Evolutionary conservation across 2,113 vertebrate species (phyloP), one percentile per base, ranked within the genome.

Genomic region (Desmodus rotundus): DNA sequence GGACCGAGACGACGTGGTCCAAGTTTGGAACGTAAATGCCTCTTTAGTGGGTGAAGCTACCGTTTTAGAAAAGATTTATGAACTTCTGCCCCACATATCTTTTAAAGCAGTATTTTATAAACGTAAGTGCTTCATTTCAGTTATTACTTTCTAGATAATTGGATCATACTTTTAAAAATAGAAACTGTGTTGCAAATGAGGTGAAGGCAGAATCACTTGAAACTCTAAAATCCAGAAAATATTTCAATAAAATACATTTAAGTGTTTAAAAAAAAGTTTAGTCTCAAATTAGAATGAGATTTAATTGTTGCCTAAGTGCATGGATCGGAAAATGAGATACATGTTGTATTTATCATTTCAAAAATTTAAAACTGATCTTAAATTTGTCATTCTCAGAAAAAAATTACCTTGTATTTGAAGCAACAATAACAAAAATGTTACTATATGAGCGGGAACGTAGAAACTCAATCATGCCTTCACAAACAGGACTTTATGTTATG

Each of bases 31-130:
- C n/a, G 98, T 99, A 97, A 99, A 99, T 5, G 99, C 99, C 31
- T 99, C 98, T 14, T 98, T 98, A 96, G 99, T 99, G 67, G 99
- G 97, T 0, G 99, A 99, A 98, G 99, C 99, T 1, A 99, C 99
- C 12, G 97, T 99, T 97, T 94, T 99, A 97, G 99, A 99, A 91
- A 99, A 99, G 97, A 99, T 99, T 96, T 98, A 99, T 19, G 98
- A 99, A 96, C 99, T 99, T 94, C 99, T 99, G 95, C 99, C 99
- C 88, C 98, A 99, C 90, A 99, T 98, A 0, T 96, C 99, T 96
- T 99, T 99, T 98, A 99, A 99, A 99, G 99, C 98, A 0, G 99
- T 99, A 89, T 99, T 99, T 98, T 99, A 99, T 98, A 99, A 99
- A 98, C 98, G 99, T 99, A 98, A 99, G 99, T 99, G 94, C 98